Evolutionary conservation across 2,113 vertebrate species (phyloP).

Genomic region (Bujurquina vittata): DNA sequence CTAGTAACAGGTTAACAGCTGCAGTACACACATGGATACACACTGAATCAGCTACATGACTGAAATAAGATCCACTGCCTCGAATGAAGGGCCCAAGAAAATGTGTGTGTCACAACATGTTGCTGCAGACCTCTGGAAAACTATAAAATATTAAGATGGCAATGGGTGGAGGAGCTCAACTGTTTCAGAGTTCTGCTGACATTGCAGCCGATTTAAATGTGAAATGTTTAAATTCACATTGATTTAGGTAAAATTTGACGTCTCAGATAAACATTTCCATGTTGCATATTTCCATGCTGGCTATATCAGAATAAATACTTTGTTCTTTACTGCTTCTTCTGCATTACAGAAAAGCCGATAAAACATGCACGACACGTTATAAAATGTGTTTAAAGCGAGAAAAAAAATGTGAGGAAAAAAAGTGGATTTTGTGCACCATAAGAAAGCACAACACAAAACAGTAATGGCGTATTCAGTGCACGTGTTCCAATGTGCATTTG

Average conservation of each 20-base stretch:
- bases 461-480: not conserved
- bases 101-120: not conserved
- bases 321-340: not conserved
- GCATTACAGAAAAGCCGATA: not conserved
- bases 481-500: not conserved
- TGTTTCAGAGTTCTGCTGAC: not conserved
- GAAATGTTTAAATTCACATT: conserved; percentile 1
- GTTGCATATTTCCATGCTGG: not conserved
- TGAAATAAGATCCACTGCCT: conserved; percentile 3
- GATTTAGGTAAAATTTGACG: not conserved
- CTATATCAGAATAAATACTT: not conserved
- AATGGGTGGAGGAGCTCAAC: not conserved
- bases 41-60: not conserved
- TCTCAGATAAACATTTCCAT: not conserved
- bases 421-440: not conserved
- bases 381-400: not conserved
- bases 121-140: not conserved
- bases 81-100: not conserved
- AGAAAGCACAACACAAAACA: not conserved
- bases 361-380: not conserved
- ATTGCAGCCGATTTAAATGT: not conserved
- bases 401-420: not conserved
- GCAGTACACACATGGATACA: not conserved
- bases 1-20: not conserved
- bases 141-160: not conserved